Evolutionary conservation across 2,113 vertebrate species (phyloP).

Genomic region (Microcebus lehilahytsara): DNA sequence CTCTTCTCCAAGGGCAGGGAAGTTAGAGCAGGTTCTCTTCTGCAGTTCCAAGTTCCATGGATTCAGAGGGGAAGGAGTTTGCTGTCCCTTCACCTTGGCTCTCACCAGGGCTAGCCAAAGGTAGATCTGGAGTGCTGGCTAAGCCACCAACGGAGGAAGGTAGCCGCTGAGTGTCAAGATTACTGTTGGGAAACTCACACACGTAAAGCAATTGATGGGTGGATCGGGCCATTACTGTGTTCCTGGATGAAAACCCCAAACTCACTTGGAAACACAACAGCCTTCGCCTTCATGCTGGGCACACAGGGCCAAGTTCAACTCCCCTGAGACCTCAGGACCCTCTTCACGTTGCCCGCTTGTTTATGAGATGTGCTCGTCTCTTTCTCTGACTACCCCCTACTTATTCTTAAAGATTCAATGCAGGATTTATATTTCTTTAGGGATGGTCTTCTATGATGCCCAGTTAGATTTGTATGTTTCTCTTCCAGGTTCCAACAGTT

Average conservation of each 20-base stretch:
- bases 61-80: neutral
- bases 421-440: neutral
- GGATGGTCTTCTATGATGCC: neutral
- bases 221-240: neutral
- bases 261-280: neutral
- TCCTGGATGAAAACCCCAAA: neutral
- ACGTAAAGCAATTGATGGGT: too few species aligned
- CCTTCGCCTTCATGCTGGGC: neutral
- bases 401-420: neutral
- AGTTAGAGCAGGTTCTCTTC: neutral
- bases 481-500: neutral
- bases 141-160: neutral
- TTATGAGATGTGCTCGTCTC: neutral
- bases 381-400: neutral
- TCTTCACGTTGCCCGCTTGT: neutral
- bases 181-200: neutral
- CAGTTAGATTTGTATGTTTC: neutral
- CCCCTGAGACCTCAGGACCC: neutral
- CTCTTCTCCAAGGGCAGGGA: neutral
- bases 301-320: neutral
- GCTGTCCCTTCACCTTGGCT: too few species aligned
- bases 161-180: too few species aligned
- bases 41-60: neutral
- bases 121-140: neutral
- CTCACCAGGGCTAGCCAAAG: neutral